Evolutionary conservation across 30 jellyfish, hydroid and myxozoan genomes (phyloP).

Genomic region (Nemopilema nomurai): DNA sequence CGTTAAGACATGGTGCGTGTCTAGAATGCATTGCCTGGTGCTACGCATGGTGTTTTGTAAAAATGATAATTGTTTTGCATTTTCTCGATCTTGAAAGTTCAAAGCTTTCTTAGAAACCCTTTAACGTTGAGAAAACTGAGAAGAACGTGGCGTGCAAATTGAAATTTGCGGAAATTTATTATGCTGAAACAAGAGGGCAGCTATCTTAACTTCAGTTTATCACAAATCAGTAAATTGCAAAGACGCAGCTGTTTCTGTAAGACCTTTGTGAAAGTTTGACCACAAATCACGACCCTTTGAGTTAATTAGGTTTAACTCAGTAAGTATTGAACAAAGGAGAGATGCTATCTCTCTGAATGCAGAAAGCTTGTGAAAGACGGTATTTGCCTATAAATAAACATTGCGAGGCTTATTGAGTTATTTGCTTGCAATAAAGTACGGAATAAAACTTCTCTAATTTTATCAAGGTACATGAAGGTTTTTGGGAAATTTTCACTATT

Average conservation of each 20-base stretch:
- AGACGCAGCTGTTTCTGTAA: neutral
- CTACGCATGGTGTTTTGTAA: neutral
- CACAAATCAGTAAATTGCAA: neutral
- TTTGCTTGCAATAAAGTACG: neutral
- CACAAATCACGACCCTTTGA: neutral
- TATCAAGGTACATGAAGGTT: too few relatives aligned
- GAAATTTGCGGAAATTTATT: neutral
- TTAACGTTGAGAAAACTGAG: neutral
- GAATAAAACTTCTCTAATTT: too few relatives aligned
- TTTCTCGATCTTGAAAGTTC: neutral
- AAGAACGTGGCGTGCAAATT: neutral
- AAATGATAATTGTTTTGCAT: neutral
- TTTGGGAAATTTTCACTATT: too few relatives aligned
- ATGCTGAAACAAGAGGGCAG: neutral
- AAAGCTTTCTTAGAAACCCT: neutral
- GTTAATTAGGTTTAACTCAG: neutral
- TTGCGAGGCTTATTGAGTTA: neutral
- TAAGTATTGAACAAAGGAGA: neutral
- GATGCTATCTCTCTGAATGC: neutral
- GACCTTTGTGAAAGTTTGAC: neutral
- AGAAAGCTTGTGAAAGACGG: neutral
- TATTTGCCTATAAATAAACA: neutral
- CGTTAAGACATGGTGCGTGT: too few relatives aligned
- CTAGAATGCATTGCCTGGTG: too few relatives aligned
- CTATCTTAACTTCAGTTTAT: neutral